phyloP scores from a whole-genome alignment of 2,888 invertebrate species.

The Thymelicus acteon region DNA sequence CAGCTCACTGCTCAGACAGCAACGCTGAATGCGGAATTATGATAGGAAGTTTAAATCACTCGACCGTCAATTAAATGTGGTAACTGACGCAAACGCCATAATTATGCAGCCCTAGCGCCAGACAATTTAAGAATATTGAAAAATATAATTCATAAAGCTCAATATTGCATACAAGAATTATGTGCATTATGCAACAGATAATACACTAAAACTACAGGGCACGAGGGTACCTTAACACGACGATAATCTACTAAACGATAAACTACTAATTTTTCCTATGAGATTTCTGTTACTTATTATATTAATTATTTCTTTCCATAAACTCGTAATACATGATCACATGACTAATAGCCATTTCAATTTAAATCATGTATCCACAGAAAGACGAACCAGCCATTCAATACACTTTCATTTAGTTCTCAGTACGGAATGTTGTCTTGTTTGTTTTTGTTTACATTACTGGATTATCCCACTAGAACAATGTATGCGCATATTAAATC shows the following conservation, averaged over 20 bases:
- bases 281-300: too few relatives aligned
- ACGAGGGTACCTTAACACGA: too few relatives aligned
- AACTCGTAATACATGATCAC: too few relatives aligned
- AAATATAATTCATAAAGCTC: too few relatives aligned
- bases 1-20: neutral
- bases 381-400: neutral
- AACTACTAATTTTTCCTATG: too few relatives aligned
- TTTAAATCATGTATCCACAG: neutral
- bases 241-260: too few relatives aligned
- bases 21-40: slow-evolving; percentile 13
- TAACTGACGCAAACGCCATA: neutral
- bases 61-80: neutral
- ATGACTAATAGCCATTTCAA: neutral
- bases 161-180: too few relatives aligned
- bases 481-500: slow-evolving; percentile 35
- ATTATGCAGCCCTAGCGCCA: too few relatives aligned
- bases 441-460: slow-evolving; percentile 36
- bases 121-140: too few relatives aligned
- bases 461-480: slow-evolving; percentile 35
- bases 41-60: slow-evolving; percentile 12
- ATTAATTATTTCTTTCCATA: too few relatives aligned
- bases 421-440: slow-evolving; percentile 18
- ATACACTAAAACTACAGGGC: too few relatives aligned
- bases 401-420: slow-evolving; percentile 8
- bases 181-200: too few relatives aligned